These are phyloP conservation scores for Cancer borealis DNA, from an alignment of 2,888 invertebrate genomes.

Conservation along the genomic window DNA sequence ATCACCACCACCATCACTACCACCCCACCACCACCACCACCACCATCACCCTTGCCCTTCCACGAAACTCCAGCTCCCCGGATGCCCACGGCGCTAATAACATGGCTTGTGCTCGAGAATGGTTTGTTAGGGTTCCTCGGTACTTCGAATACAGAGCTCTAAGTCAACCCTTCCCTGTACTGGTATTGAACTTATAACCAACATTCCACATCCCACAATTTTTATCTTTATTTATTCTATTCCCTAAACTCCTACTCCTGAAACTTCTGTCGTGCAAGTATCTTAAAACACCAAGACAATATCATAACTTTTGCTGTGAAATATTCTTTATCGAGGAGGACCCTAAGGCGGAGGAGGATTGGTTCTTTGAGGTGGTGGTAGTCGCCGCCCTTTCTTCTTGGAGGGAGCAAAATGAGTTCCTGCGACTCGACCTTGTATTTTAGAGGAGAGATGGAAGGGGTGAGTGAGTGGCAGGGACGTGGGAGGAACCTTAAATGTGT, in stretches of 20 bases:
- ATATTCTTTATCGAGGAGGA: background rate
- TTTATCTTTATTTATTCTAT: background rate
- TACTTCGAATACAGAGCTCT: background rate
- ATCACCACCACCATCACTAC: slow-evolving; percentile 1
- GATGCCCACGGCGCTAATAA: background rate
- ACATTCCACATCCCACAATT: background rate
- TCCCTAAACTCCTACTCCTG: background rate
- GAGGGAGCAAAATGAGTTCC: background rate
- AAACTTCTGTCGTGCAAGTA: background rate
- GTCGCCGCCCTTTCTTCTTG: background rate
- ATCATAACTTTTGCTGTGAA: background rate
- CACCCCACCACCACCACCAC: slow-evolving; percentile 5
- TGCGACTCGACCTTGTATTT: background rate
- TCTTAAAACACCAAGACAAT: background rate
- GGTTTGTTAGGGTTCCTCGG: background rate
- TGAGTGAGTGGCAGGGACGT: background rate
- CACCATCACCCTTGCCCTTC: slow-evolving; percentile 22
- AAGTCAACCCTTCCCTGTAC: background rate
- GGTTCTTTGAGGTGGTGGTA: background rate
- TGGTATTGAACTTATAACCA: background rate
- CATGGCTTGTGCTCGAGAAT: background rate
- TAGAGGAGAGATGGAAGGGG: background rate
- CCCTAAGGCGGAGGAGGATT: background rate
- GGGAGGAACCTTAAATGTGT: background rate
- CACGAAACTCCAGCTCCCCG: background rate